Evolutionary conservation across 2,888 invertebrate species (phyloP), one percentile per base, ranked within the genome.

Genomic region (Drosophila atripex): DNA sequence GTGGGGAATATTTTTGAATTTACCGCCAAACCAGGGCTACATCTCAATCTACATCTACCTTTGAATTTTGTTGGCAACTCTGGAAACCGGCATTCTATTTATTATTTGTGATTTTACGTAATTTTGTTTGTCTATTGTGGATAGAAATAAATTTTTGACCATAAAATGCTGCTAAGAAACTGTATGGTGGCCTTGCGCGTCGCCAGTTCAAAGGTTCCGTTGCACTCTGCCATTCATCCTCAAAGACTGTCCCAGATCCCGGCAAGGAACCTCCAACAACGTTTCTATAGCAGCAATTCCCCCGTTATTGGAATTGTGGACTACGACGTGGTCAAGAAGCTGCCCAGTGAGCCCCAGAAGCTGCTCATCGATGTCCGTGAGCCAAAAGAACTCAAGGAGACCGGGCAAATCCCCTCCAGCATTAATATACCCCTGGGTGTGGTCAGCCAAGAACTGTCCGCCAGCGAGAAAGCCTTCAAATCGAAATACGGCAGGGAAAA

Each of bases 301-400:
- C 39, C 49, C 2, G 5, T 49, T 2, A 77, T 84, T 54, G 70
- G 70, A 16, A 69, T 76, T 51, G 89, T 88, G 25, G 86, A 84
- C 39, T 84, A 84, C 54, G 71, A 69, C 1, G 75, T 54, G 58
- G 86, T 93, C 1, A 91, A 93, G 77, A 90, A 92, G 16, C 88
- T 93, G 57, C 91, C 91, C 47, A 91, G 93, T 56, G 89, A 92
- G 12, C 89, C 91, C 7, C 90, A 91, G 51, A 93, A 93, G 59
- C 83, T 95, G 14, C 93, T 96, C 25, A 93, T 97, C 69, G 96
- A 96, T 92, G 96, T 96, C 0, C 93, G 96, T 74, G 95, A 96
- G 88, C 95, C 95, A 30, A 90, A 93, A 11, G 96, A 96, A 91
- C 90, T 96, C 9, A 90, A 93, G 70, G 94, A 95, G 87, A 93